Evolutionary conservation across 2,797 vertebrate species (phyloP).

Genomic region (Tinamus major): DNA sequence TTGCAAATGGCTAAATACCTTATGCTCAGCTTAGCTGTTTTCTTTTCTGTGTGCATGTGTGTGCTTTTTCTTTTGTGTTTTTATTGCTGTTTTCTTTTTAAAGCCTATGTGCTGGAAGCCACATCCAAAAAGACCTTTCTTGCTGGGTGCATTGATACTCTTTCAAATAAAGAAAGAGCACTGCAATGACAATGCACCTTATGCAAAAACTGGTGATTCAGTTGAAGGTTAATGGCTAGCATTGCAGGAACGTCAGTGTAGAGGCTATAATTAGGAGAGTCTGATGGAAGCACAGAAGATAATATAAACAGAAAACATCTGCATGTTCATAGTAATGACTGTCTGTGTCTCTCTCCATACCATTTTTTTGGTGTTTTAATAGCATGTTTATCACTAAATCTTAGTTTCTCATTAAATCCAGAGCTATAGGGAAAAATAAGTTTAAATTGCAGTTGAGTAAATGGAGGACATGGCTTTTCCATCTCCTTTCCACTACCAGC

Average conservation of each 20-base stretch:
- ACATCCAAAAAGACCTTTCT: not conserved
- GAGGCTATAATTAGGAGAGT: conserved; percentile 53
- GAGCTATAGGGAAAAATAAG: conserved; percentile 16
- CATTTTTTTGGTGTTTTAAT: conserved; percentile 18
- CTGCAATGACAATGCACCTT: conserved; percentile 40
- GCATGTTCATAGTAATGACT: conserved; percentile 33
- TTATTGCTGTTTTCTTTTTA: not conserved
- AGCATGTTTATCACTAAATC: conserved; percentile 22
- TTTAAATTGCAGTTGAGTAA: conserved; percentile 8
- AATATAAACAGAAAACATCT: conserved; percentile 67
- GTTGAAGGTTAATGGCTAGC: conserved; percentile 70
- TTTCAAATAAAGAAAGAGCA: conserved; percentile 9
- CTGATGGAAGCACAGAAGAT: conserved; percentile 46
- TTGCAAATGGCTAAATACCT: conserved; percentile 42
- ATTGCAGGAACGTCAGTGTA: conserved; percentile 17
- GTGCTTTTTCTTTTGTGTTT: not conserved
- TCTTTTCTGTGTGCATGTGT: no score
- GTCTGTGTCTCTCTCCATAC: conserved; percentile 9
- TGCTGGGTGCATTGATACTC: not conserved
- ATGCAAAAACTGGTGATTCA: conserved; percentile 50
- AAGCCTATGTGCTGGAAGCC: not conserved
- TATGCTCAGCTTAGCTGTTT: not conserved
- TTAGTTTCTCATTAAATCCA: conserved; percentile 13
- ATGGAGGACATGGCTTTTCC: not conserved
- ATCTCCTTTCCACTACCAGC: not conserved